These are phyloP conservation scores for Crotalus helleri DNA, from an alignment of 2,113 vertebrate genomes.

Conservation along the genomic window DNA sequence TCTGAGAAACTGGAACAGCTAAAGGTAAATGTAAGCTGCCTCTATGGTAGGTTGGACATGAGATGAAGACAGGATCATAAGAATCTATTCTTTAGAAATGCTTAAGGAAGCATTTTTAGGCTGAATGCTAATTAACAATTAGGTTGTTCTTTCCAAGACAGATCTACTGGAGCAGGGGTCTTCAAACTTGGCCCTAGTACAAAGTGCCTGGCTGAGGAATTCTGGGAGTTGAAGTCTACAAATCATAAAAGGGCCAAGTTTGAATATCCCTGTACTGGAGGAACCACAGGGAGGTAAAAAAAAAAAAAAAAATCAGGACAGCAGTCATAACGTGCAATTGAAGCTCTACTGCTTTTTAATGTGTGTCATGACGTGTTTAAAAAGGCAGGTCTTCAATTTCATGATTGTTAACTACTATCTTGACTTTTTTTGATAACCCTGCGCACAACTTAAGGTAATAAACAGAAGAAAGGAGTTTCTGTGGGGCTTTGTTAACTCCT, in stretches of 20 bases:
- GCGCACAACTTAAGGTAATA: background rate
- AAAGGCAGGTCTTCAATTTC: background rate
- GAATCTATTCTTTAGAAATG: background rate
- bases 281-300: background rate
- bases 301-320: background rate
- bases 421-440: background rate
- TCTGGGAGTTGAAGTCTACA: no score
- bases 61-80: background rate
- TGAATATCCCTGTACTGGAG: background rate
- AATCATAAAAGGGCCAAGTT: no score
- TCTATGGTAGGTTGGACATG: background rate
- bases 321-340: background rate
- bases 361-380: background rate
- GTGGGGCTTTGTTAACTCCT: background rate
- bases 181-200: no score
- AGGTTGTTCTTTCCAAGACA: background rate
- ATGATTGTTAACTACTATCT: background rate
- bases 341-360: background rate
- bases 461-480: background rate
- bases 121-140: background rate
- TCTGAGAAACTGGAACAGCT: background rate
- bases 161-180: background rate
- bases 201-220: no score
- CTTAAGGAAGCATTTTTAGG: background rate
- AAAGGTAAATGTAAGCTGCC: background rate